These are phyloP conservation scores for Lepidurus packardi DNA, from an alignment of 1,140 invertebrate genomes.

Conservation along the genomic window DNA sequence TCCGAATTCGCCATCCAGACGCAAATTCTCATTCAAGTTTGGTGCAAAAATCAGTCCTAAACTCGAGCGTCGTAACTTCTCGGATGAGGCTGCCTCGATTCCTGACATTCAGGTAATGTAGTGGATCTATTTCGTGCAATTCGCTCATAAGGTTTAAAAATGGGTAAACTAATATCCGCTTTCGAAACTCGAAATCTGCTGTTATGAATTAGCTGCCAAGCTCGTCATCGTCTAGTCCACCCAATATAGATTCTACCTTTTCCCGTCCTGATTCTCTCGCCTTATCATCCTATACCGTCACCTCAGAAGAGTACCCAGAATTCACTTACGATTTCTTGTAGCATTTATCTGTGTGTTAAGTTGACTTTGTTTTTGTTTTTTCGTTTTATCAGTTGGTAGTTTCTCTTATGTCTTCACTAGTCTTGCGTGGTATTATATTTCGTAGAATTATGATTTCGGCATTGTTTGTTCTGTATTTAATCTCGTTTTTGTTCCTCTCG, in stretches of 20 bases:
- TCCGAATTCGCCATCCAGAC: conserved; percentile 69
- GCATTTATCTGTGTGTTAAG: conserved; percentile 41
- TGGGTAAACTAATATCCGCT: too few species aligned
- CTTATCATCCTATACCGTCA: conserved; percentile 48
- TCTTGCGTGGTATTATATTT: neutral
- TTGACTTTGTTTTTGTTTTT: neutral
- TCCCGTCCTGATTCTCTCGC: conserved; percentile 34
- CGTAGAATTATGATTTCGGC: conserved; percentile 7
- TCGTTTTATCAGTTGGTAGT: neutral
- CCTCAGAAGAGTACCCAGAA: conserved; percentile 48
- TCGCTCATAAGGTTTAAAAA: neutral
- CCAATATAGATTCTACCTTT: conserved; percentile 24
- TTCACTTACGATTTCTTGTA: conserved; percentile 45
- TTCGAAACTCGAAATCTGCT: conserved; percentile 3
- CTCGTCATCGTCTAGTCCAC: neutral
- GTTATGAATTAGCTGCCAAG: neutral
- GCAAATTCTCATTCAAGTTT: conserved; percentile 82
- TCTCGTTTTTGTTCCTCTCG: neutral
- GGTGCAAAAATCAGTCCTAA: conserved; percentile 57
- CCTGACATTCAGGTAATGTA: conserved; percentile 73
- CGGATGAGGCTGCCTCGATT: conserved; percentile 81
- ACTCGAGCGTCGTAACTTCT: conserved; percentile 72
- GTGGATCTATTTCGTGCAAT: neutral
- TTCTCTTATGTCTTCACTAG: conserved; percentile 35
- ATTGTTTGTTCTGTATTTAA: conserved; percentile 2